Base-by-base conservation (phyloP, 2,797 vertebrate genomes). In the Yasuhikotakia modesta region DNA sequence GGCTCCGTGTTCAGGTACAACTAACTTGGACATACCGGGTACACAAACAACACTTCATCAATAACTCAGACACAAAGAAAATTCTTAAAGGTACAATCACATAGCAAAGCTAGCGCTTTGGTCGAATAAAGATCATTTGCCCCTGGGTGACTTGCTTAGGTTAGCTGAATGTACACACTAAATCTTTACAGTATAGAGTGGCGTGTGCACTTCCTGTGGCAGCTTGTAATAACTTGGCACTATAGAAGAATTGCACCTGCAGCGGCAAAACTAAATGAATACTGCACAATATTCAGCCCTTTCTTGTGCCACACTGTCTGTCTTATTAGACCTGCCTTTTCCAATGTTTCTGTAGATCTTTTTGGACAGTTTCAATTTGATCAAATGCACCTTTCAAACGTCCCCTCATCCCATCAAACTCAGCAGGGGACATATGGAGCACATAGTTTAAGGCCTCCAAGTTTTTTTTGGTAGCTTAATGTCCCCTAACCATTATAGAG, bases 121-220 rank as follows among this genome's bases (percentile, higher is more conserved):
- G 1, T 11, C 39, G 11, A 58, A 58, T 32, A 67, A 76, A 68
- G 65, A 60, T 43, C 43, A 21, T 24, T 63, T 61, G 65, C 10
- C 7, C 4, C 32, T 60, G 55, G 27, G 50, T 27, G 24, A 4
- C 10, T 35, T 68, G 65, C 65, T 22, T 60, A 39, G 5, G 13
- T 60, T 68, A 24, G 73, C 12, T 68, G 52, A 64, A 5, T 6
- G 8, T 73, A 14, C 7, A 48, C 22, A 32, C 7, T 67, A 45
- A 74, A 43, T 55, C 48, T 55, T 19, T 21, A 39, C 35, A 45
- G 32, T 71, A 16, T 19, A 55, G n/a, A 14, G 14, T 11, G 19
- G 24, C 10, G 39, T 43, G 39, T 43, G 10, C 39, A 8, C 24
- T 16, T 60, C 14, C 58, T 30, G 14, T 60, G 27, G 14, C 21